Evolutionary conservation across 2,888 invertebrate species (phyloP).

Genomic region (Torymus auratus): DNA sequence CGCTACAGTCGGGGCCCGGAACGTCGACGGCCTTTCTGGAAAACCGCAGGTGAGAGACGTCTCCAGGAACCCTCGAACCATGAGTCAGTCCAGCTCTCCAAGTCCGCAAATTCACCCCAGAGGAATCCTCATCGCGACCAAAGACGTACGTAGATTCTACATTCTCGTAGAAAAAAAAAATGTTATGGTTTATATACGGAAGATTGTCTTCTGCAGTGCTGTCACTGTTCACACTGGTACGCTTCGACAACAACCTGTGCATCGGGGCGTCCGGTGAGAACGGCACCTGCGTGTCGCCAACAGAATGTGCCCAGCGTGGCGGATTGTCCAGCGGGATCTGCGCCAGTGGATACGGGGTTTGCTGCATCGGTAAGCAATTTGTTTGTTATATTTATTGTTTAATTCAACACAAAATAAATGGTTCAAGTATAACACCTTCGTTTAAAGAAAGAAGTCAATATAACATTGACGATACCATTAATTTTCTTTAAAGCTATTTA

Average conservation of each 20-base stretch:
- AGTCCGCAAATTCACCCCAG: not conserved
- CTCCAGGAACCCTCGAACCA: not conserved
- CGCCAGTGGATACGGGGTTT: slow-evolving; percentile 87
- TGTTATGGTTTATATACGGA: too few species aligned
- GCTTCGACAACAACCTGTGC: slow-evolving; percentile 87
- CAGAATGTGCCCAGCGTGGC: slow-evolving; percentile 84
- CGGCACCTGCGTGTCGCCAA: slow-evolving; percentile 87
- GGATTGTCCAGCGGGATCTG: slow-evolving; percentile 88
- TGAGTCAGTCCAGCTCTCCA: too few species aligned
- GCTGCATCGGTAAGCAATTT: slow-evolving; percentile 84
- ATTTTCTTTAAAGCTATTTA: too few species aligned
- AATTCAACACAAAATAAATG: too few species aligned
- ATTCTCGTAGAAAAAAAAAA: not conserved
- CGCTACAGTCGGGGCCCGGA: not conserved
- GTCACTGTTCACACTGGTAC: slow-evolving; percentile 88
- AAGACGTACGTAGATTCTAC: slow-evolving; percentile 23
- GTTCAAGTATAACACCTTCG: too few species aligned
- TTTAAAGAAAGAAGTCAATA: too few species aligned
- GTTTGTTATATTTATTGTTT: too few species aligned
- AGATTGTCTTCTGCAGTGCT: slow-evolving; percentile 79
- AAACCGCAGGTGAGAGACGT: not conserved
- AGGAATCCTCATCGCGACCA: slow-evolving; percentile 17
- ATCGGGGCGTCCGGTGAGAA: slow-evolving; percentile 86
- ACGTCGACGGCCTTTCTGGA: not conserved
- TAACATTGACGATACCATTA: too few species aligned